These are phyloP conservation scores for Tolmerus cingulatus DNA, from an alignment of 2,888 invertebrate species.

Conservation along the genomic window DNA sequence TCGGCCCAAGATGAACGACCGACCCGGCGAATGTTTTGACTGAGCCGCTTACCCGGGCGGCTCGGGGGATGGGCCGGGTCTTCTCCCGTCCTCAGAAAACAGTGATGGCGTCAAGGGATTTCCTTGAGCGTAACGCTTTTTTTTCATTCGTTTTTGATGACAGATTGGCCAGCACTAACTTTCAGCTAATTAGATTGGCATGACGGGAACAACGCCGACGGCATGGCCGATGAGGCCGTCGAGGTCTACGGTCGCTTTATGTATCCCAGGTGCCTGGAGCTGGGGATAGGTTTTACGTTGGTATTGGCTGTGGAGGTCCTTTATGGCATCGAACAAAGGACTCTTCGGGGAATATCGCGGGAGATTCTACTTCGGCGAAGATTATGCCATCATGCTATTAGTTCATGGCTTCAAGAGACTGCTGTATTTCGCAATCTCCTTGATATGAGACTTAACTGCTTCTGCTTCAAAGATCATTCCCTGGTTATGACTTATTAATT, in stretches of 20 bases:
- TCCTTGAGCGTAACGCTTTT: slow-evolving; percentile 6
- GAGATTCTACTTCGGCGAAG: background rate
- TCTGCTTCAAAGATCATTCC: background rate
- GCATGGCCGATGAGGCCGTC: slow-evolving; percentile 30
- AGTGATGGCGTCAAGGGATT: slow-evolving; percentile 7
- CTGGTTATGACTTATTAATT: background rate
- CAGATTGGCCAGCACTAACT: slow-evolving; percentile 18
- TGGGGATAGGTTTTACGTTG: background rate
- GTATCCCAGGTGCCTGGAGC: background rate
- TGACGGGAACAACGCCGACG: slow-evolving; percentile 30
- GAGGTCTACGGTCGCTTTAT: slow-evolving; percentile 33
- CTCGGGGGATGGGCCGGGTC: background rate
- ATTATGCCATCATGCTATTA: background rate
- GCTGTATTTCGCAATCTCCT: background rate
- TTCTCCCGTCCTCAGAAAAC: background rate
- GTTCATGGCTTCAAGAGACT: background rate
- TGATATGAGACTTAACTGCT: background rate
- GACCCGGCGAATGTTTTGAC: slow-evolving; percentile 40
- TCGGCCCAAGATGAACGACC: slow-evolving; percentile 37
- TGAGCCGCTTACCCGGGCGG: background rate
- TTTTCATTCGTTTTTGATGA: slow-evolving; percentile 20
- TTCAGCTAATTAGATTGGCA: slow-evolving; percentile 40
- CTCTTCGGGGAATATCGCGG: background rate
- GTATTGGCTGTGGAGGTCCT: background rate
- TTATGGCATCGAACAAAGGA: background rate